Conservation (phyloP, 2,797 vertebrate genomes). For the Rhincodon typus region DNA sequence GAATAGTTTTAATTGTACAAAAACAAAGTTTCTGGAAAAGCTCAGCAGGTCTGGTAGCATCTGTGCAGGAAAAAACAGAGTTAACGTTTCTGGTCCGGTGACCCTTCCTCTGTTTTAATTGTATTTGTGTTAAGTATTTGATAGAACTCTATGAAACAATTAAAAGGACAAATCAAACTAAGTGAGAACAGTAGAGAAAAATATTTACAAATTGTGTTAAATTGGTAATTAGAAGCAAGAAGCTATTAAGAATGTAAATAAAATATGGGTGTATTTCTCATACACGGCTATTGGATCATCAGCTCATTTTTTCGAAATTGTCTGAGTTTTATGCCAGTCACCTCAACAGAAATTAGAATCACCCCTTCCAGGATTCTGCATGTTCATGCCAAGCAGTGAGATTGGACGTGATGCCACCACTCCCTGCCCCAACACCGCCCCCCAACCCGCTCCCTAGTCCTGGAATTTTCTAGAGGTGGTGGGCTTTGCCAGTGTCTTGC, state of each 20-base stretch:
- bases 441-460: too few relatives aligned
- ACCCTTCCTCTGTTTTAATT: not conserved
- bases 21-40: too few relatives aligned
- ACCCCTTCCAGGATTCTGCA: too few relatives aligned
- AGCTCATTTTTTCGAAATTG: not conserved
- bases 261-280: not conserved
- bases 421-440: too few relatives aligned
- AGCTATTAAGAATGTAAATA: not conserved
- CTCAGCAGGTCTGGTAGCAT: too few relatives aligned
- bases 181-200: not conserved
- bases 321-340: not conserved
- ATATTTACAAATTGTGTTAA: not conserved
- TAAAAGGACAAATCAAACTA: not conserved
- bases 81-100: too few relatives aligned
- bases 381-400: not conserved
- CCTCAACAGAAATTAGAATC: not conserved
- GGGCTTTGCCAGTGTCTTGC: too few relatives aligned
- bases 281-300: not conserved
- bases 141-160: not conserved
- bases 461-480: not conserved
- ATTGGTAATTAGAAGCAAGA: not conserved
- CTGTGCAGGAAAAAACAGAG: too few relatives aligned
- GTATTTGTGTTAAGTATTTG: not conserved
- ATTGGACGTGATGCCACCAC: not conserved
- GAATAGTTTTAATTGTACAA: not conserved